Conservation (phyloP, 2,888 invertebrate species). For the Xylophagus ater region DNA sequence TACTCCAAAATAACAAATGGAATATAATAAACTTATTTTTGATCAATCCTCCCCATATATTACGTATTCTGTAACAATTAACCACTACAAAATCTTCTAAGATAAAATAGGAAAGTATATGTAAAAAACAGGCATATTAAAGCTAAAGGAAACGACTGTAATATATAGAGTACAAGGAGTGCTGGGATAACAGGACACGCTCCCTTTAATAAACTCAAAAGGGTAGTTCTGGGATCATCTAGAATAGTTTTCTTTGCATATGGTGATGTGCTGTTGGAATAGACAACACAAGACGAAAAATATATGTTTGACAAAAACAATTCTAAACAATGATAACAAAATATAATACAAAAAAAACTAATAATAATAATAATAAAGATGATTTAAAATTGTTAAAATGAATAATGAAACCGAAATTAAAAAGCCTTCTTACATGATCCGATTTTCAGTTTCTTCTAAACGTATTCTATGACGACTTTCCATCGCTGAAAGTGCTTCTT, state of each 20-base stretch:
- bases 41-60: no score
- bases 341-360: conserved; percentile 15
- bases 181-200: conserved; percentile 34
- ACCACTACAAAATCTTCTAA: no score
- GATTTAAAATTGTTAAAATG: no score
- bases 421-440: conserved; percentile 40
- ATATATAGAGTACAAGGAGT: conserved; percentile 31
- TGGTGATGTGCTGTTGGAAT: conserved; percentile 6
- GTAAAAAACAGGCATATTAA: conserved; percentile 32
- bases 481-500: conserved; percentile 43
- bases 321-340: conserved; percentile 10
- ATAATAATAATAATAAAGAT: conserved; percentile 6
- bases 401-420: conserved; percentile 10
- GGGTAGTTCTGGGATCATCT: conserved; percentile 21
- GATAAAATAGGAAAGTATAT: conserved; percentile 11
- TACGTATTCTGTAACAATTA: no score
- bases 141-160: conserved; percentile 33
- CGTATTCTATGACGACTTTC: conserved; percentile 43
- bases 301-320: conserved; percentile 2
- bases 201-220: conserved; percentile 31
- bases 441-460: conserved; percentile 33
- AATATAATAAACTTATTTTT: no score
- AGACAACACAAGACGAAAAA: conserved; percentile 6
- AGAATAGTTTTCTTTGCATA: not conserved
- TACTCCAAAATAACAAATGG: no score